phyloP scores from a whole-genome alignment of 2,113 vertebrate genomes.

The Sylvicapra grimmia region DNA sequence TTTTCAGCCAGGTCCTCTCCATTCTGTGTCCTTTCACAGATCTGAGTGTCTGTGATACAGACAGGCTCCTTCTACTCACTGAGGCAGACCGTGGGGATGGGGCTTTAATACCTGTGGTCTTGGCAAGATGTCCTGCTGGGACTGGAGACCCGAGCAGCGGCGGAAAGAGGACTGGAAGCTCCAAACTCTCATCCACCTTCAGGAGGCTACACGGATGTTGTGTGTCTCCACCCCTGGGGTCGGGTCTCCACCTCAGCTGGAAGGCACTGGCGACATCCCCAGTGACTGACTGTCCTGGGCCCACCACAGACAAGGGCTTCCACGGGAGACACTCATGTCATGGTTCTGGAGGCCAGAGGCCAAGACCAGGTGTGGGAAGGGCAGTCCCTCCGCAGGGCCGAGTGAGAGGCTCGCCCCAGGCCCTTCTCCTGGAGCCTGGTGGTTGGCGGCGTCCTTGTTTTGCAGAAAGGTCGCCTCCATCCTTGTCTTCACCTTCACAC shows the following conservation, averaged over 20 bases:
- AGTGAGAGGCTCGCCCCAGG: accelerated
- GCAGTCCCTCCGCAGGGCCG: background rate
- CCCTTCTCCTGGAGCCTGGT: accelerated
- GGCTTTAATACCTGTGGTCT: background rate
- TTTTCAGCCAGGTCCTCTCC: background rate
- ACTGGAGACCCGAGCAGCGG: background rate
- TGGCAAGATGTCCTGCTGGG: background rate
- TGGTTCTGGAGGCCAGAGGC: background rate
- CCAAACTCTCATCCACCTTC: accelerated
- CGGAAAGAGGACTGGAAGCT: background rate
- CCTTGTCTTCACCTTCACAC: background rate
- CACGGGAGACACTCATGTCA: background rate
- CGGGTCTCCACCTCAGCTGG: background rate
- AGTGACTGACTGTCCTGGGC: background rate
- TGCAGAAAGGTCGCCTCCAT: accelerated
- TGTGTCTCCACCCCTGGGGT: background rate
- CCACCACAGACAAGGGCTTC: background rate
- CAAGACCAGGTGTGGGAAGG: no score
- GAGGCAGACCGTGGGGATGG: background rate
- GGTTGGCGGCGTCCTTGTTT: background rate
- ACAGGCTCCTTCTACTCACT: accelerated
- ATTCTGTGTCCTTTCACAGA: no score
- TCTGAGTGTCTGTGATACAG: background rate
- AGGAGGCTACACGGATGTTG: background rate
- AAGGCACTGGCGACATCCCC: background rate